Percentiles rank a stretch among this genome's conserved stretches.
phyloP scores from a whole-genome alignment of 1,140 invertebrate species.

The Megalonaias nervosa region DNA sequence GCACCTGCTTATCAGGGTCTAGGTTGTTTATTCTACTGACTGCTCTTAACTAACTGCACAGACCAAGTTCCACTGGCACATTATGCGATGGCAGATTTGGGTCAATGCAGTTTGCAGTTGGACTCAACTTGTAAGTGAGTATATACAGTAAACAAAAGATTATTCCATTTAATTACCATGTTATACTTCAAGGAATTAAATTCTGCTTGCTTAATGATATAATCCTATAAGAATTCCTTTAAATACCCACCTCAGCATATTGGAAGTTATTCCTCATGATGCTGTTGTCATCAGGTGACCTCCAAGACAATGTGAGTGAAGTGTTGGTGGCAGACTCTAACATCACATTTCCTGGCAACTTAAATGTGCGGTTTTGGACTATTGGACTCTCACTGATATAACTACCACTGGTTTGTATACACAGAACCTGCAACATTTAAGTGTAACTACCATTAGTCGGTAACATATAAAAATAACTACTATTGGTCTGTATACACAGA shows the following conservation, averaged over 20 bases:
- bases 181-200: neutral
- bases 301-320: constrained; percentile 78
- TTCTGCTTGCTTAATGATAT: neutral
- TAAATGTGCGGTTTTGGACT: constrained; percentile 79
- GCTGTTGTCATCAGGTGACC: constrained; percentile 69
- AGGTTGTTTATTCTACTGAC: too few species aligned
- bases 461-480: too few species aligned
- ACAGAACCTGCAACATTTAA: constrained; percentile 67
- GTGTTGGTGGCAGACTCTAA: constrained; percentile 75
- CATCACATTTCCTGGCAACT: constrained; percentile 78
- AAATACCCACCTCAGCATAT: constrained; percentile 36
- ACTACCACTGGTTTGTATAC: constrained; percentile 80
- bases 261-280: constrained; percentile 44
- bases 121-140: too few species aligned
- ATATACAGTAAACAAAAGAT: too few species aligned
- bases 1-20: too few species aligned
- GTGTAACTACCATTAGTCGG: too few species aligned
- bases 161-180: constrained; percentile 1
- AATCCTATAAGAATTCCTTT: neutral
- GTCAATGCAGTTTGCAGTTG: too few species aligned
- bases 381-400: constrained; percentile 78
- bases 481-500: too few species aligned
- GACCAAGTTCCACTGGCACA: too few species aligned
- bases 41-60: too few species aligned
- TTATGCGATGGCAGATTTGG: too few species aligned